Base-by-base conservation (phyloP, 2,888 invertebrate genomes). In the Catonia carolina region DNA sequence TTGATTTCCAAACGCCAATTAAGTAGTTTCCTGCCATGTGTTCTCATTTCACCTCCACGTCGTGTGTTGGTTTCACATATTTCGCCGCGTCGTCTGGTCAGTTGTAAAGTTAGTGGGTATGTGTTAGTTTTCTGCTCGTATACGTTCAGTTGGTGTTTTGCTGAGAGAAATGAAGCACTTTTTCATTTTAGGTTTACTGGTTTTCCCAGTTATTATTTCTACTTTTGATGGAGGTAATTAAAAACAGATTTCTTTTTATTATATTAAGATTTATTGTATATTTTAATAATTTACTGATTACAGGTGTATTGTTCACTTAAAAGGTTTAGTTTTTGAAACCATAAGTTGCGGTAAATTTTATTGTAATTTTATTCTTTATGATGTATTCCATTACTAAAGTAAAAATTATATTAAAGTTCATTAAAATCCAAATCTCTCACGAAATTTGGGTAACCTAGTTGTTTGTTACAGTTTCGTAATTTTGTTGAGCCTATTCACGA, bases 171-270 rank as follows among this genome's bases (percentile, higher is more conserved):
- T 89, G 88, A 86, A 80, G 74, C 76, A 80, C 67, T 75, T 85
- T 67, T 78, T 82, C 71, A 72, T 88, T 67, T 71, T 84, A 49
- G 69, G 79, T 61, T 69, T 88, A 55, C 69, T 89, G 67, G 80
- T 85, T 65, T 73, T 89, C 62, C 87, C 88, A 65, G 82, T 85
- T 31, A 78, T 85, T 45, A 78, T 88, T 64, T 79, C 85, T 65
- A 83, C 83, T 64, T 78, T 84, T 63, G 81, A 82, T 72, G 78
- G 76, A 73, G 84, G 89, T 89, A 86, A 84, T 79, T 42, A 35
- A 22, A 39, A 35, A 35, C 18, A 27, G 27, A 6, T 27, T 27
- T 27, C 4, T 27, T 27, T 27, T 27, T 6, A 27, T n/a, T n/a
- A n/a, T n/a, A n/a, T n/a, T n/a, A n/a, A n/a, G n/a, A n/a, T n/a